Evolutionary conservation across 2,797 vertebrate genomes (phyloP).

Genomic region (Anableps anableps): DNA sequence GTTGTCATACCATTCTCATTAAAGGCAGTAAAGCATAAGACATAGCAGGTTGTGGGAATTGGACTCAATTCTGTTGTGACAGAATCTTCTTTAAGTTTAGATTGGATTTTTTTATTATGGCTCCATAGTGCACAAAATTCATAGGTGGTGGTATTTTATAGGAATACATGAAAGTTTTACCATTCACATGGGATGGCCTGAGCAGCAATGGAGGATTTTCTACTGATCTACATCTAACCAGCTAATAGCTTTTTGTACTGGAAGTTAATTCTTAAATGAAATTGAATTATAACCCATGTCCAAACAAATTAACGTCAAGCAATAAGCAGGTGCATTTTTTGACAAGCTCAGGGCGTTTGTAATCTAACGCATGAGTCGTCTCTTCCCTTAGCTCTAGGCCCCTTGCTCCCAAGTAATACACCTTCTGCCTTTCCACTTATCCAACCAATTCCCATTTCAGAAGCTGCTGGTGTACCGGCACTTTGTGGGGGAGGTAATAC

Average conservation of each 20-base stretch:
- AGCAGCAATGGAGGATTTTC: slow-evolving; percentile 33
- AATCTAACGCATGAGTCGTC: slow-evolving; percentile 71
- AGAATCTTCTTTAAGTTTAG: slow-evolving; percentile 59
- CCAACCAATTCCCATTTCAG: slow-evolving; percentile 66
- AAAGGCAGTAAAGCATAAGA: slow-evolving; percentile 34
- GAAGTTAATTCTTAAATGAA: slow-evolving; percentile 76
- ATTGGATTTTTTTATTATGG: slow-evolving; percentile 70
- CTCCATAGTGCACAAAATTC: slow-evolving; percentile 59
- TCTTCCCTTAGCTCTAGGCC: slow-evolving; percentile 50
- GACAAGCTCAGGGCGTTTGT: slow-evolving; percentile 70
- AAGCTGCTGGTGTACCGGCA: slow-evolving; percentile 55
- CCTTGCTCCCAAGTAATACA: slow-evolving; percentile 58
- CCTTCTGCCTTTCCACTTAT: slow-evolving; percentile 30
- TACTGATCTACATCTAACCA: slow-evolving; percentile 51
- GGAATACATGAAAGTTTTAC: slow-evolving; percentile 63
- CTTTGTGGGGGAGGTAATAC: slow-evolving; percentile 56
- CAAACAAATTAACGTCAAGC: slow-evolving; percentile 83
- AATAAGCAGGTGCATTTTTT: slow-evolving; percentile 77
- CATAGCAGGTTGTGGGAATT: slow-evolving; percentile 44
- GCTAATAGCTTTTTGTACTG: slow-evolving; percentile 71
- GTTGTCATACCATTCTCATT: slow-evolving; percentile 38
- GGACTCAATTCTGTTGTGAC: slow-evolving; percentile 48
- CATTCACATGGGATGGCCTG: slow-evolving; percentile 63
- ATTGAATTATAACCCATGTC: slow-evolving; percentile 84
- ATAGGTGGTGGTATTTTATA: slow-evolving; percentile 56